Percentiles rank a stretch among this genome's conserved stretches.
Evolutionary conservation across 2,797 vertebrate genomes (phyloP).

Genomic region (Channallabes apus): DNA sequence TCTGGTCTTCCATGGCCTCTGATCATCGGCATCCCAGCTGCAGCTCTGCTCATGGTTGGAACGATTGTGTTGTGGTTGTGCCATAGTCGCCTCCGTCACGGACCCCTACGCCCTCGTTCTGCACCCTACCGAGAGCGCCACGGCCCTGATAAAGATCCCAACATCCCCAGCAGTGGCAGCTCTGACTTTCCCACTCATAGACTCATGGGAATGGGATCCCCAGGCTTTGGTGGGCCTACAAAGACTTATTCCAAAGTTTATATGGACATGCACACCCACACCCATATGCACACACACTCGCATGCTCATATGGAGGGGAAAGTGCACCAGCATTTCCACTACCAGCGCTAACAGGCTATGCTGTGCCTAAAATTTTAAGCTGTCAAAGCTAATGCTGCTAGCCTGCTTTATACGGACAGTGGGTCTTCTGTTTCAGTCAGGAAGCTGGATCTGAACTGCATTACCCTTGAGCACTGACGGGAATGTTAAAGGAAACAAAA

Average conservation of each 20-base stretch:
- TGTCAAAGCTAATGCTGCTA: slow-evolving; percentile 49
- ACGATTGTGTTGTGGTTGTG: slow-evolving; percentile 68
- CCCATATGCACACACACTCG: slow-evolving; percentile 58
- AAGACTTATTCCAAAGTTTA: slow-evolving; percentile 65
- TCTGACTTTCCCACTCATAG: slow-evolving; percentile 51
- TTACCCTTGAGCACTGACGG: slow-evolving; percentile 20
- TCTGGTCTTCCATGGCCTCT: slow-evolving; percentile 68
- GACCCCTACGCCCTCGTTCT: slow-evolving; percentile 42
- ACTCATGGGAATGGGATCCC: slow-evolving; percentile 52
- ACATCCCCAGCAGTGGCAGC: slow-evolving; percentile 25
- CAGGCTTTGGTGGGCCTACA: slow-evolving; percentile 39
- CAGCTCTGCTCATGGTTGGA: slow-evolving; percentile 66
- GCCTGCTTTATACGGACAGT: slow-evolving; percentile 44
- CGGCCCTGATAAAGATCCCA: slow-evolving; percentile 58
- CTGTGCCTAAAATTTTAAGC: neutral
- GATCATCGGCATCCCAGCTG: slow-evolving; percentile 67
- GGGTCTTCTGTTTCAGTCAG: slow-evolving; percentile 39
- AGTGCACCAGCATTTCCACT: slow-evolving; percentile 69
- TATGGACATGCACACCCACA: slow-evolving; percentile 66
- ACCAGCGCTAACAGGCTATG: slow-evolving; percentile 60
- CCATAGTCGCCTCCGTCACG: slow-evolving; percentile 61
- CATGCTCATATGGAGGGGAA: slow-evolving; percentile 63
- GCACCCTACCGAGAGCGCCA: slow-evolving; percentile 54
- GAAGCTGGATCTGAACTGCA: slow-evolving; percentile 15
- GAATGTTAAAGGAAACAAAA: neutral